Base-by-base conservation (phyloP, 2,113 vertebrate genomes). In the Beaufortia kweichowensis region DNA sequence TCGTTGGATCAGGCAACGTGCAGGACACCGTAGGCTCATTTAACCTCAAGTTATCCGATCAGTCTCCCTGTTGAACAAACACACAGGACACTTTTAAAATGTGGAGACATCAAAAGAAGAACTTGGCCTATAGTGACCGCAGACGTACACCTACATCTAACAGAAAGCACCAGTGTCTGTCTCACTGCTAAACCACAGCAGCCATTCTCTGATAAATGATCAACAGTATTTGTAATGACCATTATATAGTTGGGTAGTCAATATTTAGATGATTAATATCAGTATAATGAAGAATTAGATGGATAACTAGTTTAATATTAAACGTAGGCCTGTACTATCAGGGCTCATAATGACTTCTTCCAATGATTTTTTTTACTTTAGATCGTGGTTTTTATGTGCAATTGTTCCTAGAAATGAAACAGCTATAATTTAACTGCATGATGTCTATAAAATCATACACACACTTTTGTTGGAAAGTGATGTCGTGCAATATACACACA, bases 131-230 rank as follows among this genome's bases (percentile, higher is more conserved):
- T 48, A 35, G 50, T 64, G 50, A 31, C 61, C 56, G 19, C 74
- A 46, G 77, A 76, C 57, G 64, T 23, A 79, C 55, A 61, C 66
- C 41, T 31, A 76, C 77, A 78, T 82, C 64, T 76, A 81, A 85
- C 77, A 77, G 83, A 88, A 85, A 86, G 82, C 81, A 82, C 70
- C 59, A 81, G 65, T 60, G 84, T 84, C 79, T 86, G 75, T 80
- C 82, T 89, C 62, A 28, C 79, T 69, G 71, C 43, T 55, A 80
- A 86, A 86, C 84, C 88, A 81, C 87, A 87, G 78, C 15, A 71
- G 21, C 12, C 68, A n/a, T n/a, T 66, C 60, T 53, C 67, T 31
- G 75, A 26, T 74, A 43, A 85, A 46, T 81, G 77, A 69, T 79
- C 83, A 85, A 48, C 3, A 46, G 41, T 46, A 10, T 46, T 19